phyloP scores from a whole-genome alignment of 2,888 invertebrate genomes.

The Homarus gammarus region DNA sequence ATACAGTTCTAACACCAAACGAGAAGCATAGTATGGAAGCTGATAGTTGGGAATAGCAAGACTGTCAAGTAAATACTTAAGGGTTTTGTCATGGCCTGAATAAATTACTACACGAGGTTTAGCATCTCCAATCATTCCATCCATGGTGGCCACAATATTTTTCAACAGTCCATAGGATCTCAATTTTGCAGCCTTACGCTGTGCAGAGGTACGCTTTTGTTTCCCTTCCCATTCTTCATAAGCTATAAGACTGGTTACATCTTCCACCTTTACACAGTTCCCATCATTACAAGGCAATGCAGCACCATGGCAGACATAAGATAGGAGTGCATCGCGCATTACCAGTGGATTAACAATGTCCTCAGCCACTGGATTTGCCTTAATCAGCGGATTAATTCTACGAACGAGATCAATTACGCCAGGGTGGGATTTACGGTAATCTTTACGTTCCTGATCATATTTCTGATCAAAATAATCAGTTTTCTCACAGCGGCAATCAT shows the following conservation, averaged over 20 bases:
- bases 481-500: constrained; percentile 83
- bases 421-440: constrained; percentile 86
- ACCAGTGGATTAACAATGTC: constrained; percentile 84
- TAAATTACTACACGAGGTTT: constrained; percentile 88
- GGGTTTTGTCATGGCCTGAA: constrained; percentile 95
- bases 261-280: constrained; percentile 83
- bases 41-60: constrained; percentile 84
- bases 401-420: constrained; percentile 86
- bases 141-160: constrained; percentile 89
- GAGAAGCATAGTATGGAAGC: constrained; percentile 90
- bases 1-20: constrained; percentile 93
- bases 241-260: constrained; percentile 88
- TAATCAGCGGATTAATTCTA: constrained; percentile 67
- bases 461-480: constrained; percentile 71
- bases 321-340: constrained; percentile 89
- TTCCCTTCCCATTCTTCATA: constrained; percentile 90
- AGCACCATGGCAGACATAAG: constrained; percentile 91
- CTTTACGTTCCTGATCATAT: constrained; percentile 83
- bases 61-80: constrained; percentile 90
- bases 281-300: constrained; percentile 86
- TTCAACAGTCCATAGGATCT: constrained; percentile 90
- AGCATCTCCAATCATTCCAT: constrained; percentile 88
- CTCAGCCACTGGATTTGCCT: constrained; percentile 77
- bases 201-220: constrained; percentile 81
- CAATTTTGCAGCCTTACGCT: constrained; percentile 83